phyloP scores from a whole-genome alignment of 2,797 vertebrate genomes.

The Phataginus tetradactyla region DNA sequence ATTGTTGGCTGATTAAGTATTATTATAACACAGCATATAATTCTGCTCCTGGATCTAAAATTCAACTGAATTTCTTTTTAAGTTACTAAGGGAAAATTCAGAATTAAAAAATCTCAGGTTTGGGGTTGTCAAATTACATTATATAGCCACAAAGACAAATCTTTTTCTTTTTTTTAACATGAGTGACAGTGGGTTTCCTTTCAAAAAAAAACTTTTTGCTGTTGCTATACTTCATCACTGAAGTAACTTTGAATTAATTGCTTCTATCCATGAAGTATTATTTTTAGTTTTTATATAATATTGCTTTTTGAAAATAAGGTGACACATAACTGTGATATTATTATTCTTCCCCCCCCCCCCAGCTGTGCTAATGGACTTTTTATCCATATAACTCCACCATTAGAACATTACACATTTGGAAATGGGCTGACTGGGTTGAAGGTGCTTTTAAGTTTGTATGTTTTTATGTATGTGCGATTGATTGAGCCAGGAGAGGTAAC shows the following conservation, averaged over 20 bases:
- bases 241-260: background rate
- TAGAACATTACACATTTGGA: background rate
- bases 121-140: background rate
- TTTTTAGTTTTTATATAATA: slow-evolving; percentile 30
- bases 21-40: background rate
- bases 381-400: background rate
- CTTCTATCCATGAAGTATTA: background rate
- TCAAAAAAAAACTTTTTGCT: background rate
- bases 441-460: background rate
- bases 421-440: background rate
- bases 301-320: background rate
- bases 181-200: background rate
- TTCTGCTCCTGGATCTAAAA: slow-evolving; percentile 16
- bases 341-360: background rate
- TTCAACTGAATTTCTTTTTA: background rate
- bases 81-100: slow-evolving; percentile 5
- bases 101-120: background rate
- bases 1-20: background rate
- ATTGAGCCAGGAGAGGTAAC: background rate
- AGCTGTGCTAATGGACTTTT: background rate
- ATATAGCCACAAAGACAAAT: background rate
- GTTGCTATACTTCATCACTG: background rate
- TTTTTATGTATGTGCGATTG: background rate
- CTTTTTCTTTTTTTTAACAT: background rate
- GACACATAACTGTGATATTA: background rate